A percentile compares a stretch with the other conserved stretches of the same genome.
phyloP scores from a whole-genome alignment of 2,797 vertebrate genomes.

The Podarcis lilfordi region DNA sequence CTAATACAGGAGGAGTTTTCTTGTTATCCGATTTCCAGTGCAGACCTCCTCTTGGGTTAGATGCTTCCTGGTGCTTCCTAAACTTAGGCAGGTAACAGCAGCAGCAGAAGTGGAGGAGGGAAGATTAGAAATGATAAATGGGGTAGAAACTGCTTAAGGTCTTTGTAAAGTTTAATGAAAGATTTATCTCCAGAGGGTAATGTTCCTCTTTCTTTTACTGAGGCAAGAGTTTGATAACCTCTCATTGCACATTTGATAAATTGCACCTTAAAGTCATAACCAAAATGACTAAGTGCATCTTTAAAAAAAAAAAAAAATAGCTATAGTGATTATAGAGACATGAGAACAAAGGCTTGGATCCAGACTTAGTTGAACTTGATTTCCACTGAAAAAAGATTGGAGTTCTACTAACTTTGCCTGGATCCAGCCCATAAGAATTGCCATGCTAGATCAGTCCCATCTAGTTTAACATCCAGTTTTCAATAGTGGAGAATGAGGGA shows the following conservation, averaged over 20 bases:
- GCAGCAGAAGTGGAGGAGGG: conserved; percentile 1
- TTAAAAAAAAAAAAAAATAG: conserved; percentile 37
- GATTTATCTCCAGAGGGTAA: conserved; percentile 78
- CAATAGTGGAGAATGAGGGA: background rate
- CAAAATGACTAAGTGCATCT: conserved; percentile 58
- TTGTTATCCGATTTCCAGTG: conserved; percentile 39
- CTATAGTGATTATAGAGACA: conserved; percentile 16
- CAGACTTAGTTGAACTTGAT: background rate
- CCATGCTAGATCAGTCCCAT: background rate
- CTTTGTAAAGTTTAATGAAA: conserved; percentile 79
- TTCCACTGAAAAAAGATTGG: background rate
- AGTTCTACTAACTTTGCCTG: background rate
- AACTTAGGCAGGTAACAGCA: conserved; percentile 58
- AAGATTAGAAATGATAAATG: conserved; percentile 70
- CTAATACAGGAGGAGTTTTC: conserved; percentile 38
- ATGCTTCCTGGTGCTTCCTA: conserved; percentile 60
- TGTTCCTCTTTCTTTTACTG: conserved; percentile 69
- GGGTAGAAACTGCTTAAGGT: conserved; percentile 67
- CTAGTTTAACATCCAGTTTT: background rate
- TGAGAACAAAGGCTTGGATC: conserved; percentile 11
- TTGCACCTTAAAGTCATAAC: conserved; percentile 63
- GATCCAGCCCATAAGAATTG: background rate
- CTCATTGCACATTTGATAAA: conserved; percentile 76
- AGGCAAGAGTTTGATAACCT: conserved; percentile 77
- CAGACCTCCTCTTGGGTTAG: conserved; percentile 35